Evolutionary conservation across 2,797 vertebrate species (phyloP).

Genomic region (Callimico goeldii): DNA sequence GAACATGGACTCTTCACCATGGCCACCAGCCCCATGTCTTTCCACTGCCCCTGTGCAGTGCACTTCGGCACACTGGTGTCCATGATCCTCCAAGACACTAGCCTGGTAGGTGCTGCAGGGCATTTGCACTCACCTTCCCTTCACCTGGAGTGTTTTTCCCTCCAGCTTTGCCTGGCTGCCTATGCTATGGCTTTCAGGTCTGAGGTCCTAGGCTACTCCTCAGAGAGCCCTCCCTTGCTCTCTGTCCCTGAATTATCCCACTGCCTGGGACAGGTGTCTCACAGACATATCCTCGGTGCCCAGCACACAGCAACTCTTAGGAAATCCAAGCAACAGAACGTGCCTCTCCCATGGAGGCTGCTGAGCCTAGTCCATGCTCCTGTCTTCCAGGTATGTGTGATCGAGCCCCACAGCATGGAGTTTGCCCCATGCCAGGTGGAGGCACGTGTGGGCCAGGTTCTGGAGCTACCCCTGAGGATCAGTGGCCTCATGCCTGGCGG

Average conservation of each 20-base stretch:
- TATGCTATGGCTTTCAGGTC: background rate
- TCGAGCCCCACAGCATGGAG: slow-evolving; percentile 95
- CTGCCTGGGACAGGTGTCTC: background rate
- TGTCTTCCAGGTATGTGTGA: slow-evolving; percentile 91
- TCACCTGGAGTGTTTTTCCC: background rate
- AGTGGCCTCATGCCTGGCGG: slow-evolving; percentile 85
- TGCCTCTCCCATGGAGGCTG: accelerated
- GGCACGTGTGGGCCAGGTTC: slow-evolving; percentile 86
- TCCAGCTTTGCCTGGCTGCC: background rate
- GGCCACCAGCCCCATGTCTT: no score
- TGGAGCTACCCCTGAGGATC: slow-evolving; percentile 94
- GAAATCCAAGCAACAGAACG: accelerated
- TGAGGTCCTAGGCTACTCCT: background rate
- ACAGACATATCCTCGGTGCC: accelerated
- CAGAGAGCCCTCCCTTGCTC: background rate
- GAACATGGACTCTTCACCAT: background rate
- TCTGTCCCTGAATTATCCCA: background rate
- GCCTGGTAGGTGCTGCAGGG: background rate
- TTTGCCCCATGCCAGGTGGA: slow-evolving; percentile 93
- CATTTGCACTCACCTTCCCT: background rate
- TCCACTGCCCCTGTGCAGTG: background rate
- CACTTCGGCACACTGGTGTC: background rate
- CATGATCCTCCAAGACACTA: accelerated
- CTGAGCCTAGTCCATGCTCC: background rate
- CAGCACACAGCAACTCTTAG: background rate